Conservation (phyloP, 2,888 invertebrate species). For the Petrolisthes cinctipes region DNA sequence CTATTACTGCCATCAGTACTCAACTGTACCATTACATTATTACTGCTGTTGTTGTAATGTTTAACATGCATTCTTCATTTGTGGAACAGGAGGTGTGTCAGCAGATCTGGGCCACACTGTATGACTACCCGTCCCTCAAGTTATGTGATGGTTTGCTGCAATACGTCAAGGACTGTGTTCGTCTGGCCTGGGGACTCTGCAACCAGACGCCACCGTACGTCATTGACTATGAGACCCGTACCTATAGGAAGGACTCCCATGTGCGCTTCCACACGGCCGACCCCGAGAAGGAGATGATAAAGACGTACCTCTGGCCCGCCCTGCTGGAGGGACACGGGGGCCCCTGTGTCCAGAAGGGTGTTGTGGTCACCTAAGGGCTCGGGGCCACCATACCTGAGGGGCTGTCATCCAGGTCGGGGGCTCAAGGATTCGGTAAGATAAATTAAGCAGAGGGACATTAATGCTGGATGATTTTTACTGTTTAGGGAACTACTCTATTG, state of each 20-base stretch:
- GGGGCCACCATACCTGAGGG: neutral
- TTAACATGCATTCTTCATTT: slow-evolving; percentile 4
- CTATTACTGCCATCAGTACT: too few relatives aligned
- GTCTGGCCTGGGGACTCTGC: slow-evolving; percentile 88
- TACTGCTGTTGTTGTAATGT: neutral
- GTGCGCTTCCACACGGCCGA: slow-evolving; percentile 84
- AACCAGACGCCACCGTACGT: slow-evolving; percentile 75
- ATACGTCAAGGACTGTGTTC: slow-evolving; percentile 85
- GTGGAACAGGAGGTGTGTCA: slow-evolving; percentile 74
- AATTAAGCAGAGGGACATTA: neutral
- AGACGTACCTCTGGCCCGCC: slow-evolving; percentile 89
- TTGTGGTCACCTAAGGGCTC: slow-evolving; percentile 80
- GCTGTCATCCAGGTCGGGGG: neutral
- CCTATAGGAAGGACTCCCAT: slow-evolving; percentile 82
- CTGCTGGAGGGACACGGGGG: slow-evolving; percentile 79
- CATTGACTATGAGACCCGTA: slow-evolving; percentile 74
- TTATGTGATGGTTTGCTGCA: slow-evolving; percentile 82
- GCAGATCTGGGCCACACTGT: slow-evolving; percentile 88
- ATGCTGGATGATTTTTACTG: too few relatives aligned
- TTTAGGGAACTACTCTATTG: too few relatives aligned
- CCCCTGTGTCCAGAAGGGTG: slow-evolving; percentile 85
- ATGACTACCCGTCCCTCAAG: slow-evolving; percentile 91
- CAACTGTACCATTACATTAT: neutral
- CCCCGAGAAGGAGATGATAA: slow-evolving; percentile 80
- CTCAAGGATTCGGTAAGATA: neutral